A percentile compares a stretch with the other conserved stretches of the same genome.
Conservation (phyloP, 2,888 invertebrate genomes). For the Rhingia campestris region DNA sequence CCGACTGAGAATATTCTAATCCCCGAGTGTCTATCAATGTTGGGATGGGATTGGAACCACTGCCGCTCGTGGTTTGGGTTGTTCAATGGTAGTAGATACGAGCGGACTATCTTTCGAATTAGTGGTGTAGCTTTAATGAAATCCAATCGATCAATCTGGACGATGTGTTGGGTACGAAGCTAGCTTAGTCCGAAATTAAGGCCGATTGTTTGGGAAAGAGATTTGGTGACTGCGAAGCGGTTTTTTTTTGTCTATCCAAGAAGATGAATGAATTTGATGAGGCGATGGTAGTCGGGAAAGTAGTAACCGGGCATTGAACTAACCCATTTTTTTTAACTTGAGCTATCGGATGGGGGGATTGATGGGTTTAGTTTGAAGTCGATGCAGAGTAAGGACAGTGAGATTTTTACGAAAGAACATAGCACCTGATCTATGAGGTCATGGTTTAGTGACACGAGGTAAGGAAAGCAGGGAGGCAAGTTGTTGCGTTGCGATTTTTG, state of each 20-base stretch:
- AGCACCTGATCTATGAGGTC: too few species aligned
- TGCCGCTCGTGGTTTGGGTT: conserved; percentile 38
- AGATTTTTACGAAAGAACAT: too few species aligned
- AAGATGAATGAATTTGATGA: conserved; percentile 51
- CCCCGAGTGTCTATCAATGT: conserved; percentile 22
- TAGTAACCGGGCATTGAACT: conserved; percentile 35
- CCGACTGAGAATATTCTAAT: conserved; percentile 12
- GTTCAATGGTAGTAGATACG: conserved; percentile 11
- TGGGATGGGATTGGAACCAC: conserved; percentile 37
- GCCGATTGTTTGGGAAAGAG: conserved; percentile 34
- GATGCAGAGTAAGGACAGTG: too few species aligned
- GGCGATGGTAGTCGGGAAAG: conserved; percentile 46
- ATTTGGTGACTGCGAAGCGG: conserved; percentile 36
- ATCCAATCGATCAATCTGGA: conserved; percentile 61
- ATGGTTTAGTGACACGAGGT: too few species aligned
- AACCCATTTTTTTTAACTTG: not conserved
- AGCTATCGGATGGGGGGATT: too few species aligned
- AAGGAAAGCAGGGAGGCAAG: too few species aligned
- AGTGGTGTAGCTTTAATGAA: conserved; percentile 70
- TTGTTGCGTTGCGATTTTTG: too few species aligned
- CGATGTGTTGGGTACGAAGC: conserved; percentile 23
- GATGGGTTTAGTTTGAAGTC: too few species aligned
- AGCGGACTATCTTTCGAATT: conserved; percentile 61
- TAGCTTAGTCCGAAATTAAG: conserved; percentile 8
- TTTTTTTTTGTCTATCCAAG: conserved; percentile 7